phyloP scores from a whole-genome alignment of 1,140 invertebrate genomes.

The Maconellicoccus hirsutus region DNA sequence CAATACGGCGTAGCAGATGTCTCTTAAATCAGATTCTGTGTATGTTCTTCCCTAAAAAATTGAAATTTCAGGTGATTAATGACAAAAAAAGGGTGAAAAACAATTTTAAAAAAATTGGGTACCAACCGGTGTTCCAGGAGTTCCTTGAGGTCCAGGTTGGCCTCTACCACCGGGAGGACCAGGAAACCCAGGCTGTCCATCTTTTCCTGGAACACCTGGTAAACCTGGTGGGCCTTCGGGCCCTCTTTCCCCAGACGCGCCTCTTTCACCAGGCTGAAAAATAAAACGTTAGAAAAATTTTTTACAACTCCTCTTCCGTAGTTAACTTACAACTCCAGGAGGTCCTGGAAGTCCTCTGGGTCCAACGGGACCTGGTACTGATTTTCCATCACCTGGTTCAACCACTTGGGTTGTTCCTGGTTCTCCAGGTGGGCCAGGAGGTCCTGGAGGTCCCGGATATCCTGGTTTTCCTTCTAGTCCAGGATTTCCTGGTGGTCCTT shows the following conservation, averaged over 20 bases:
- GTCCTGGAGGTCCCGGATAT: slow-evolving; percentile 37
- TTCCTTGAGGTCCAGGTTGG: slow-evolving; percentile 39
- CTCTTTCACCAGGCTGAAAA: slow-evolving; percentile 40
- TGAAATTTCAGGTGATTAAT: too few species aligned
- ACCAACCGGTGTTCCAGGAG: slow-evolving; percentile 36
- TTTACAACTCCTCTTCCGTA: background rate
- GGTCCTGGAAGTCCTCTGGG: slow-evolving; percentile 37
- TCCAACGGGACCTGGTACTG: slow-evolving; percentile 30
- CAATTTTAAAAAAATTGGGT: slow-evolving; percentile 5
- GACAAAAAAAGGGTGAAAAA: background rate
- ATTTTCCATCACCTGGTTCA: background rate
- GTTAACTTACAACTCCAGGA: slow-evolving; percentile 35
- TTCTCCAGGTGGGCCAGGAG: slow-evolving; percentile 35
- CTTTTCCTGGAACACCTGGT: slow-evolving; percentile 33
- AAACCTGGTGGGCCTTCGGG: slow-evolving; percentile 35
- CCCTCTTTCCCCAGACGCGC: slow-evolving; percentile 40
- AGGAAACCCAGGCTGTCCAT: slow-evolving; percentile 32
- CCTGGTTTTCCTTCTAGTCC: slow-evolving; percentile 32
- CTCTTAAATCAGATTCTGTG: slow-evolving; percentile 40
- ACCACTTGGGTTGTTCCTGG: background rate
- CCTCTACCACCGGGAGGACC: slow-evolving; percentile 42
- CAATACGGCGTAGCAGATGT: slow-evolving; percentile 42
- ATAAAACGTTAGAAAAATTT: background rate
- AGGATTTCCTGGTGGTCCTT: slow-evolving; percentile 30
- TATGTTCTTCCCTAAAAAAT: slow-evolving; percentile 40